These are phyloP conservation scores for Drosophila rubida DNA, from an alignment of 2,888 invertebrate species.

Conservation along the genomic window DNA sequence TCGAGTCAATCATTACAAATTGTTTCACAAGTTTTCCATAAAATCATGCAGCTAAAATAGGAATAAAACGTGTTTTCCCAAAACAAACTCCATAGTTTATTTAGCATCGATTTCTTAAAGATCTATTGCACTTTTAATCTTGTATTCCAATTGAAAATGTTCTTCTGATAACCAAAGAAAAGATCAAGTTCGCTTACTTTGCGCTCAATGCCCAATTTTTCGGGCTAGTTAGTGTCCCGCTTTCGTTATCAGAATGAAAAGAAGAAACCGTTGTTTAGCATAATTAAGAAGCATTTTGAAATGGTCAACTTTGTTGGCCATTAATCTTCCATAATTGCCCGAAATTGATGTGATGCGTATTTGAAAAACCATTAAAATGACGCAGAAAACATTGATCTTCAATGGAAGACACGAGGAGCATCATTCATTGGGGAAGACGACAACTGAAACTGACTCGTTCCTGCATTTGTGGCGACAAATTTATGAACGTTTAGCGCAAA, in stretches of 20 bases:
- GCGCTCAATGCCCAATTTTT: slow-evolving; percentile 49
- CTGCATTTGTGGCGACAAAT: slow-evolving; percentile 76
- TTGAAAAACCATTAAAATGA: slow-evolving; percentile 72
- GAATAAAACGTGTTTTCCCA: neutral
- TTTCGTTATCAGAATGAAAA: slow-evolving; percentile 44
- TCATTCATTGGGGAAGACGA: slow-evolving; percentile 55
- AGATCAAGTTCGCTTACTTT: slow-evolving; percentile 31
- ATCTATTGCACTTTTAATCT: neutral
- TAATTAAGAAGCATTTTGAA: slow-evolving; percentile 55
- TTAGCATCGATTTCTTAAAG: neutral
- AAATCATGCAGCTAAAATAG: neutral
- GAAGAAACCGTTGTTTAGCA: slow-evolving; percentile 53
- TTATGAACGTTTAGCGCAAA: slow-evolving; percentile 82
- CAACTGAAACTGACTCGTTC: slow-evolving; percentile 41
- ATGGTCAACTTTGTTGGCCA: slow-evolving; percentile 60
- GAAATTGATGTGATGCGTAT: slow-evolving; percentile 77
- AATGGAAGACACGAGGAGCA: slow-evolving; percentile 17
- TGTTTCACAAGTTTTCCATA: neutral
- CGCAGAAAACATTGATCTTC: slow-evolving; percentile 53
- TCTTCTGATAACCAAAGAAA: slow-evolving; percentile 1
- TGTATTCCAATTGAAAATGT: neutral
- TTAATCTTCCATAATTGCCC: slow-evolving; percentile 81
- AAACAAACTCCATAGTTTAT: neutral
- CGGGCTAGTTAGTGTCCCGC: slow-evolving; percentile 38
- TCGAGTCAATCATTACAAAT: neutral